A percentile compares a stretch with the other conserved stretches of the same genome.
Evolutionary conservation across 2,797 vertebrate genomes (phyloP).

Genomic region (Denticeps clupeoides): DNA sequence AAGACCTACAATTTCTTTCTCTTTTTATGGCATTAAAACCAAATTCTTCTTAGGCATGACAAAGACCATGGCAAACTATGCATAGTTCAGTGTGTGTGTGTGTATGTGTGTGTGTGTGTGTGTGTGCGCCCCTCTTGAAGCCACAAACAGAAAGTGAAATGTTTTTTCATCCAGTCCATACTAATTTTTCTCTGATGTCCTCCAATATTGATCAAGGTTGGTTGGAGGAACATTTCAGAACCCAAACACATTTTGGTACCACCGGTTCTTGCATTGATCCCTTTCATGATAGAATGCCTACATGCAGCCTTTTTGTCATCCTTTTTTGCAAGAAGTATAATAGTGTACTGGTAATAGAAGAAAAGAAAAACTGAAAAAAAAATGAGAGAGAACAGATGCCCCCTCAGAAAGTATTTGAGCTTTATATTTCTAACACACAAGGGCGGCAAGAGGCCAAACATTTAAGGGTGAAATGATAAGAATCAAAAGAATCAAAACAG

Average conservation of each 20-base stretch:
- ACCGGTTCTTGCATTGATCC: slow-evolving; percentile 12
- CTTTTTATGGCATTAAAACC: slow-evolving; percentile 27
- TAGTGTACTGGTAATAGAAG: slow-evolving; percentile 10
- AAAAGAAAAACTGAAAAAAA: slow-evolving; percentile 8
- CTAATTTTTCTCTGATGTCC: slow-evolving; percentile 9
- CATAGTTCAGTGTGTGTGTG: background rate
- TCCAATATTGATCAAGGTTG: slow-evolving; percentile 21
- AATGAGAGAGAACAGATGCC: slow-evolving; percentile 19
- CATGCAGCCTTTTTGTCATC: slow-evolving; percentile 5
- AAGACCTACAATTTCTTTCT: slow-evolving; percentile 16
- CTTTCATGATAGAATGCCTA: slow-evolving; percentile 16
- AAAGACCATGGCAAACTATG: slow-evolving; percentile 20
- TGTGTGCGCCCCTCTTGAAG: background rate
- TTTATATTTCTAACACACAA: too few relatives aligned
- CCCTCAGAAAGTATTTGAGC: too few relatives aligned
- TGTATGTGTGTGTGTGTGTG: background rate
- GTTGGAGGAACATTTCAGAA: slow-evolving; percentile 2
- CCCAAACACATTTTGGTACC: slow-evolving; percentile 1
- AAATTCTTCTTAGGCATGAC: slow-evolving; percentile 23
- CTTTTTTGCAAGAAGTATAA: too few relatives aligned
- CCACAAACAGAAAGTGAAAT: slow-evolving; percentile 15
- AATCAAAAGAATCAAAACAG: too few relatives aligned
- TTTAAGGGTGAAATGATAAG: too few relatives aligned
- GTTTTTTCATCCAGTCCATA: slow-evolving; percentile 17
- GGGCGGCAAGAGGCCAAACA: too few relatives aligned